Conservation (phyloP, 2,797 vertebrate species). For the Sebastes miniatus region DNA sequence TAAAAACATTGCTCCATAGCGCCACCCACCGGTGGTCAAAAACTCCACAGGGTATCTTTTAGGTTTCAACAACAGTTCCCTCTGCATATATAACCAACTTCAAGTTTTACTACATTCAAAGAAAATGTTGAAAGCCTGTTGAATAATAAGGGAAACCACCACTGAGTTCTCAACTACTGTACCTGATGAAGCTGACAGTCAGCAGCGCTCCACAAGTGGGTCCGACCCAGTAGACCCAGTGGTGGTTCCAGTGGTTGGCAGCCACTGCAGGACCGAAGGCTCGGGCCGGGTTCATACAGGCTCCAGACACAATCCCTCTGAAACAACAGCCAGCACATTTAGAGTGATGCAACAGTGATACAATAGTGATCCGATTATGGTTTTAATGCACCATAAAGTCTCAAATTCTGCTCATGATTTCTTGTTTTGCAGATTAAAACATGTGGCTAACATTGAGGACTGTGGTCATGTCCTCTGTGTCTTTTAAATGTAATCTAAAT, state of each 20-base stretch:
- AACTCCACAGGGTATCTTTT: not conserved
- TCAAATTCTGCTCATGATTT: not conserved
- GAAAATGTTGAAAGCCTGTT: not conserved
- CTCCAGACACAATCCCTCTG: conserved; percentile 88
- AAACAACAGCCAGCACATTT: conserved; percentile 15
- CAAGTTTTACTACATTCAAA: not conserved
- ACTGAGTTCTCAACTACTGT: conserved; percentile 17
- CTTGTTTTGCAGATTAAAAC: not conserved
- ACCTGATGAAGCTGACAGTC: conserved; percentile 69
- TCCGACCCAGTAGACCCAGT: conserved; percentile 93
- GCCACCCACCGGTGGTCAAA: not conserved
- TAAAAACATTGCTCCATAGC: not conserved
- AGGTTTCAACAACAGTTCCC: not conserved
- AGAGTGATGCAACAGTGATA: not conserved
- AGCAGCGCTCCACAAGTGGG: conserved; percentile 81
- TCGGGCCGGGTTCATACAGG: conserved; percentile 92
- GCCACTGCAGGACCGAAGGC: conserved; percentile 89
- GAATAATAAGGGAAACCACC: not conserved
- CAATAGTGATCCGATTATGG: not conserved
- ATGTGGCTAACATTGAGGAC: no score
- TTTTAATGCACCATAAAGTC: not conserved
- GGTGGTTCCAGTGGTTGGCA: conserved; percentile 83
- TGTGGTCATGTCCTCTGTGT: no score
- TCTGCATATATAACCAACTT: not conserved
- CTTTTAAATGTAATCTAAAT: not conserved